Percentiles rank a stretch among this genome's conserved stretches.
phyloP scores from a whole-genome alignment of 2,888 invertebrate genomes.

The Timema podura region DNA sequence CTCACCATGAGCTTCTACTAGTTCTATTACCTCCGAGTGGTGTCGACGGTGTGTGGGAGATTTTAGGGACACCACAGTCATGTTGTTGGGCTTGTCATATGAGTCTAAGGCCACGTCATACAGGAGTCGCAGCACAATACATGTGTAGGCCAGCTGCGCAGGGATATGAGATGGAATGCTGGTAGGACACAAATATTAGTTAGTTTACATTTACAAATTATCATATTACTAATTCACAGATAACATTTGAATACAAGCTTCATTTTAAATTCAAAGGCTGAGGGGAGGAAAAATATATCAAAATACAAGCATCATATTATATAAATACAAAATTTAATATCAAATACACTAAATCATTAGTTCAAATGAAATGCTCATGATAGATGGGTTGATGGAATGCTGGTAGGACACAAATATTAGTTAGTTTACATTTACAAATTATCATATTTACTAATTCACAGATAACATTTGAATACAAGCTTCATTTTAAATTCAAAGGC shows the following conservation, averaged over 20 bases:
- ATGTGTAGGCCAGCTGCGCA: conserved; percentile 73
- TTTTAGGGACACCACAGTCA: conserved; percentile 41
- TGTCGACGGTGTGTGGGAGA: conserved; percentile 39
- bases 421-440: neutral
- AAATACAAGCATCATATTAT: too few species aligned
- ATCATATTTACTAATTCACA: neutral
- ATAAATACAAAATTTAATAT: too few species aligned
- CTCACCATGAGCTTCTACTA: too few species aligned
- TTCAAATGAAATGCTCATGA: too few species aligned
- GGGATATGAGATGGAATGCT: conserved; percentile 73
- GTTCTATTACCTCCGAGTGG: conserved; percentile 24
- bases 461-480: conserved; percentile 14
- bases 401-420: conserved; percentile 38
- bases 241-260: conserved; percentile 13
- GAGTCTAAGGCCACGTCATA: conserved; percentile 95
- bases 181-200: conserved; percentile 21
- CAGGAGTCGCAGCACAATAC: conserved; percentile 78
- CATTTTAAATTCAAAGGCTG: too few species aligned
- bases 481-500: too few species aligned
- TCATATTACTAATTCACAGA: neutral
- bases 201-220: neutral
- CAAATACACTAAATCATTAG: too few species aligned
- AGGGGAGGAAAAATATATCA: too few species aligned
- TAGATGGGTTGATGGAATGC: conserved; percentile 53
- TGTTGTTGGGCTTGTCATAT: conserved; percentile 82